phyloP scores from a whole-genome alignment of 2,113 vertebrate genomes.

The Tachuris rubrigastra region DNA sequence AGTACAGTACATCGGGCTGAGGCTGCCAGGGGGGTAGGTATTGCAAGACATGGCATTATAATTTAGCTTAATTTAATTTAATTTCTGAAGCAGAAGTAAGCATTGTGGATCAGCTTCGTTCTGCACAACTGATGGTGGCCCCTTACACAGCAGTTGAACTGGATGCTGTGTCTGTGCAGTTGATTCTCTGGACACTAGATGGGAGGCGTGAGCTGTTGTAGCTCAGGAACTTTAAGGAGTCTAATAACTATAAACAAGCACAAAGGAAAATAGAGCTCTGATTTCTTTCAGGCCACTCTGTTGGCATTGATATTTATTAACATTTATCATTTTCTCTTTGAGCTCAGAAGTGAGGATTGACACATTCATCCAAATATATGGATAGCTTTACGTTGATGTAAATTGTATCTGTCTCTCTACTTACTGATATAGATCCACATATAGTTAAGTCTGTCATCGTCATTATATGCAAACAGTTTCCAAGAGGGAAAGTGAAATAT shows the following conservation, averaged over 20 bases:
- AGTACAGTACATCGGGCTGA: background rate
- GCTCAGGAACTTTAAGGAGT: background rate
- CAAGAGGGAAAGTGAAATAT: background rate
- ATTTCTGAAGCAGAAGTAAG: background rate
- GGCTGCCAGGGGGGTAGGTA: background rate
- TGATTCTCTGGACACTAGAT: slow-evolving; percentile 36
- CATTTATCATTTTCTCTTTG: background rate
- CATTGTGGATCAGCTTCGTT: background rate
- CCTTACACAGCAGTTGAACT: background rate
- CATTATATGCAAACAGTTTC: background rate
- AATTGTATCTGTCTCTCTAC: background rate
- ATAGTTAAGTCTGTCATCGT: background rate
- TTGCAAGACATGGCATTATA: background rate
- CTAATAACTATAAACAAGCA: background rate
- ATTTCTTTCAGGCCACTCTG: background rate
- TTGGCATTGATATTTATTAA: background rate
- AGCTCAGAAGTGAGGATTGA: background rate
- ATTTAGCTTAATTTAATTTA: background rate
- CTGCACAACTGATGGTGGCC: background rate
- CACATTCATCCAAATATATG: background rate
- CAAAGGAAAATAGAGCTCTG: background rate
- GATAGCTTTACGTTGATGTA: background rate
- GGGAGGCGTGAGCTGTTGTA: slow-evolving; percentile 30
- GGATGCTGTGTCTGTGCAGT: background rate
- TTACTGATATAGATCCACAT: background rate